Evolutionary conservation across 2,888 invertebrate genomes (phyloP).

Genomic region (Norana najaformis): DNA sequence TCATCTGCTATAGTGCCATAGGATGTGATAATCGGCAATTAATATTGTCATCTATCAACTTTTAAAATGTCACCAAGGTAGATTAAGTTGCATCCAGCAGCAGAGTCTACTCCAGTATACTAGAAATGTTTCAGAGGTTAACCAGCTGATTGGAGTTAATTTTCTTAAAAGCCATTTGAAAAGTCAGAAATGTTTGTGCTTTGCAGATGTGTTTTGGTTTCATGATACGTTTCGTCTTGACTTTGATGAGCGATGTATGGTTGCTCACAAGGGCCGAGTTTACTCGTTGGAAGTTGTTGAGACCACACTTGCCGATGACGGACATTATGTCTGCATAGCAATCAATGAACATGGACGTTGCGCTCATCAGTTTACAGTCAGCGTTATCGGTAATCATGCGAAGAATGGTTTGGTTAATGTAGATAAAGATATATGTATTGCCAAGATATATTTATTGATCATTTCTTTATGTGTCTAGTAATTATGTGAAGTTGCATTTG

Average conservation of each 20-base stretch:
- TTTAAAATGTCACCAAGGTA: too few relatives aligned
- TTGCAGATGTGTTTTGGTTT: conserved; percentile 20
- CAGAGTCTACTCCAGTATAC: too few relatives aligned
- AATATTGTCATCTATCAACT: neutral
- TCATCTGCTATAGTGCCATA: too few relatives aligned
- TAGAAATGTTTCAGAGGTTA: neutral
- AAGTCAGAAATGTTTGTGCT: neutral
- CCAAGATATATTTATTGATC: neutral
- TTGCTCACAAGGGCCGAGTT: neutral
- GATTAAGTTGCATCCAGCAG: too few relatives aligned
- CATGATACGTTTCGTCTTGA: neutral
- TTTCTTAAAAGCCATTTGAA: neutral
- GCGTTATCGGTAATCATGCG: conserved; percentile 10
- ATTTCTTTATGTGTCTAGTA: neutral
- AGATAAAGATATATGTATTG: too few relatives aligned
- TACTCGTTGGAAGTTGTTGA: neutral
- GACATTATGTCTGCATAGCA: conserved; percentile 10
- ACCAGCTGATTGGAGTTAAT: neutral
- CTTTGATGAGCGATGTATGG: conserved; percentile 3
- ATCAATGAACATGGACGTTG: conserved; percentile 20
- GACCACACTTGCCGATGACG: neutral
- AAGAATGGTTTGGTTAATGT: neutral
- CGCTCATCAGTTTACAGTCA: neutral
- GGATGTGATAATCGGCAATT: too few relatives aligned
- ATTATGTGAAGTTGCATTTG: neutral